Evolutionary conservation across 2,797 vertebrate genomes (phyloP).

Genomic region (Pogoniulus pusillus): DNA sequence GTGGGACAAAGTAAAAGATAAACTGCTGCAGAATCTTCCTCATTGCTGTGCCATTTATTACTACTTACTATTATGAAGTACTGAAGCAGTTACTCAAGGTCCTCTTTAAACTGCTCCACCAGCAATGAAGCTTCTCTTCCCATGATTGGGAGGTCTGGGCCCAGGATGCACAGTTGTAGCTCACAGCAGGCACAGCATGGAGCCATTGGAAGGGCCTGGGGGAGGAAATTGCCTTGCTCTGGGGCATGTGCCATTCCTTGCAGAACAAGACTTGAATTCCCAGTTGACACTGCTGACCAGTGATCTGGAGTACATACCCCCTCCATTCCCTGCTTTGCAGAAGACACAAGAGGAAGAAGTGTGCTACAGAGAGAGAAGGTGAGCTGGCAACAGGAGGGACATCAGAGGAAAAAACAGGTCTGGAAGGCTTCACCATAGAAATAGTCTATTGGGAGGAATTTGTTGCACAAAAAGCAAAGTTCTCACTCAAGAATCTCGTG

Average conservation of each 20-base stretch:
- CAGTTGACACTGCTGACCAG: neutral
- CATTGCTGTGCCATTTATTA: neutral
- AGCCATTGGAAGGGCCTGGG: fast-evolving
- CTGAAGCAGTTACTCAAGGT: neutral
- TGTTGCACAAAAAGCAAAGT: neutral
- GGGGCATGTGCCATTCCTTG: neutral
- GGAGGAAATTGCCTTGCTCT: neutral
- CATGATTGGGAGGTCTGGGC: neutral
- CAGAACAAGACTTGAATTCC: neutral
- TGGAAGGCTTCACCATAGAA: neutral
- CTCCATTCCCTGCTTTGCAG: neutral
- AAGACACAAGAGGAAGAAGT: neutral
- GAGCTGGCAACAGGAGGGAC: neutral
- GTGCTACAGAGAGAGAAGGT: fast-evolving
- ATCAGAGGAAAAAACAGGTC: neutral
- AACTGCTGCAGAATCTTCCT: neutral
- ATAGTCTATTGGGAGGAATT: neutral
- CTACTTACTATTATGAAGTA: neutral
- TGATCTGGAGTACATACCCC: neutral
- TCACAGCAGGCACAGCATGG: neutral
- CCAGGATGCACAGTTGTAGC: neutral
- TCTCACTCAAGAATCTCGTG: neutral
- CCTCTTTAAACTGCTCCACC: neutral
- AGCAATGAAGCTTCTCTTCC: neutral
- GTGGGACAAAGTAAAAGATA: neutral